These are phyloP conservation scores for Oscheius myriophilus DNA, from an alignment of 2,888 invertebrate species.

Conservation along the genomic window DNA sequence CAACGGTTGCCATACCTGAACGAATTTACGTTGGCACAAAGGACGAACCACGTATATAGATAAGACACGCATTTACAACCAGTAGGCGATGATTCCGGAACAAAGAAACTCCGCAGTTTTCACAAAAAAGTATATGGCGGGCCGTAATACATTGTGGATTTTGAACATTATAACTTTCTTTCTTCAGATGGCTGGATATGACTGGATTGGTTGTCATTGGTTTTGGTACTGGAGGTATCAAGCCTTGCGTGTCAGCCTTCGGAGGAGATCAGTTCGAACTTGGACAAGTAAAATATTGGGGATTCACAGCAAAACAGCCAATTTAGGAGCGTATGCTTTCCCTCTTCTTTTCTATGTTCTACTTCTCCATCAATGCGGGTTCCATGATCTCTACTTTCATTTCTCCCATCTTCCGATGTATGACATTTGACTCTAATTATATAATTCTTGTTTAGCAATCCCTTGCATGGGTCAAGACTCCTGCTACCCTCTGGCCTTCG, in stretches of 20 bases:
- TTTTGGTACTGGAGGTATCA: conserved; percentile 74
- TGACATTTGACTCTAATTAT: not conserved
- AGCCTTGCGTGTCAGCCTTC: conserved; percentile 74
- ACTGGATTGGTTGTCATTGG: conserved; percentile 72
- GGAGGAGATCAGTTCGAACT: conserved; percentile 74
- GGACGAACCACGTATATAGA: conserved; percentile 17
- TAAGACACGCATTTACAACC: conserved; percentile 24
- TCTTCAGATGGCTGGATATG: conserved; percentile 61
- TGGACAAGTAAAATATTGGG: conserved; percentile 68
- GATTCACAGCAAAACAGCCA: not conserved
- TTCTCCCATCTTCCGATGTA: conserved; percentile 77
- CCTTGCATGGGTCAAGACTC: conserved; percentile 74
- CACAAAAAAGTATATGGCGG: not conserved
- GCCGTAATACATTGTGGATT: not conserved
- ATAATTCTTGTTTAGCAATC: conserved; percentile 41
- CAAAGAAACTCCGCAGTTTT: conserved; percentile 4
- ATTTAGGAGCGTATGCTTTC: conserved; percentile 80
- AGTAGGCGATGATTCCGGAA: conserved; percentile 11
- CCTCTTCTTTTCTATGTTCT: conserved; percentile 92
- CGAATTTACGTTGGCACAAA: conserved; percentile 10
- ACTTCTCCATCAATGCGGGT: conserved; percentile 89
- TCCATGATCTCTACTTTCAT: conserved; percentile 87
- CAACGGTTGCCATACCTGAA: conserved; percentile 4
- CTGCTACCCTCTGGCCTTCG: conserved; percentile 87
- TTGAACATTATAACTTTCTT: not conserved